These are phyloP conservation scores for Aricia artaxerxes DNA, from an alignment of 2,888 invertebrate species.

Conservation along the genomic window DNA sequence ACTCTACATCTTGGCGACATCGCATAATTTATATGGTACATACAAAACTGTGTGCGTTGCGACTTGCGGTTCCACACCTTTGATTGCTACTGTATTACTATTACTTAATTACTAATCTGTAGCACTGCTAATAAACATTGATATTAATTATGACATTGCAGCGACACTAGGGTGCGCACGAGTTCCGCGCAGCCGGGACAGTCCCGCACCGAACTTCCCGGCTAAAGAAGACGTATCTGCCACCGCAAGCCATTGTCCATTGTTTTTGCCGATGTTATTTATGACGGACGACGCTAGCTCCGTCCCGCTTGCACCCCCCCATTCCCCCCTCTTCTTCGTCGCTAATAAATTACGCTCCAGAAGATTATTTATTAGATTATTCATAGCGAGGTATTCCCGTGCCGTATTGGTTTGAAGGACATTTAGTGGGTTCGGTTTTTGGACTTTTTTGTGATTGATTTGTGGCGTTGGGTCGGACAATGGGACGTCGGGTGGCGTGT, in stretches of 20 bases:
- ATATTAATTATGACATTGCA: background rate
- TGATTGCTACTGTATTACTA: too few relatives aligned
- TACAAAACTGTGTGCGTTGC: too few relatives aligned
- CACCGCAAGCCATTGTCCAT: slow-evolving; percentile 78
- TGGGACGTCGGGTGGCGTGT: slow-evolving; percentile 44
- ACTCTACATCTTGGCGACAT: too few relatives aligned
- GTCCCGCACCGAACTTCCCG: slow-evolving; percentile 44
- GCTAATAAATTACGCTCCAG: slow-evolving; percentile 76
- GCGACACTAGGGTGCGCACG: slow-evolving; percentile 50
- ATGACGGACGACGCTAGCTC: slow-evolving; percentile 69
- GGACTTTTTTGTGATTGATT: slow-evolving; percentile 66
- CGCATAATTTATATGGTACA: too few relatives aligned
- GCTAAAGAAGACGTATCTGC: slow-evolving; percentile 78
- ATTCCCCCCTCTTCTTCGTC: slow-evolving; percentile 64
- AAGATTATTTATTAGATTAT: slow-evolving; percentile 80
- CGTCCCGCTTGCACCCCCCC: slow-evolving; percentile 55
- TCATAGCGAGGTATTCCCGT: slow-evolving; percentile 68
- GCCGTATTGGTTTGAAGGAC: slow-evolving; percentile 75
- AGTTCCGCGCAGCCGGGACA: slow-evolving; percentile 45
- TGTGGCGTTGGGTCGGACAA: slow-evolving; percentile 54
- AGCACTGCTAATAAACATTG: background rate
- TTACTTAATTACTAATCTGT: background rate
- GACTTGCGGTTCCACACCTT: too few relatives aligned
- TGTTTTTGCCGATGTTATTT: slow-evolving; percentile 79
- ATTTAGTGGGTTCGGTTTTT: slow-evolving; percentile 54